Base-by-base conservation (phyloP, 35 echinoderm and acorn worm genomes). In the Patiria miniata region DNA sequence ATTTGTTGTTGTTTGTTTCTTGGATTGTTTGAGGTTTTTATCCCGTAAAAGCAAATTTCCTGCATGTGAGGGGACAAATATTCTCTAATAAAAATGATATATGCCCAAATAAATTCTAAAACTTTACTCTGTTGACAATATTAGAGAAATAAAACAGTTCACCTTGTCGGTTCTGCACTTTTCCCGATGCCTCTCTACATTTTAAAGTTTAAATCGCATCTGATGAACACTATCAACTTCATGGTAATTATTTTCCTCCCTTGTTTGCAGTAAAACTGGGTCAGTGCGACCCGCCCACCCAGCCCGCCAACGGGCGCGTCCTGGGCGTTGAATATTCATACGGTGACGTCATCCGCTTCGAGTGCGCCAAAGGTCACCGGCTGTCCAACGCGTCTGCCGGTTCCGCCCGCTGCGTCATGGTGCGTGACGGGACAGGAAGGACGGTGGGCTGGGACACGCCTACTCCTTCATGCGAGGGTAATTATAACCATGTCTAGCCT, bases 181-280 rank as follows among this genome's bases (percentile, higher is more conserved):
- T n/a, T n/a, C n/a, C n/a, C n/a, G n/a, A n/a, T n/a, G n/a, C n/a
- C n/a, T n/a, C n/a, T n/a, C n/a, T n/a, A n/a, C n/a, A n/a, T n/a
- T n/a, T n/a, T n/a, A 36, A 8, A 8, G 18, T 69, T 5, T 69
- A 5, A 28, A 3, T 69, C n/a, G n/a, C 33, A 23, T 6, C 33
- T 6, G n/a, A 28, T 28, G 8, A 69, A 8, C 17, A 28, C 33
- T 17, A 69, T 28, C 8, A 69, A 3, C n/a, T 28, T 18, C 33
- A 36, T 28, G 7, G 17, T 17, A 69, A 28, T 69, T 69, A 7
- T 38, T n/a, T 12, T 37, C 39, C 37, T 38, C 1, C 40, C 39
- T 86, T 15, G 9, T 61, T 80, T 83, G 0, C 44, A 94, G 93
- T 90, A 36, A 86, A 91, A 26, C 65, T 89, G 15, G 93, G 93